These are phyloP conservation scores for Drosophila dunni DNA, from an alignment of 1,140 invertebrate species.

Conservation along the genomic window DNA sequence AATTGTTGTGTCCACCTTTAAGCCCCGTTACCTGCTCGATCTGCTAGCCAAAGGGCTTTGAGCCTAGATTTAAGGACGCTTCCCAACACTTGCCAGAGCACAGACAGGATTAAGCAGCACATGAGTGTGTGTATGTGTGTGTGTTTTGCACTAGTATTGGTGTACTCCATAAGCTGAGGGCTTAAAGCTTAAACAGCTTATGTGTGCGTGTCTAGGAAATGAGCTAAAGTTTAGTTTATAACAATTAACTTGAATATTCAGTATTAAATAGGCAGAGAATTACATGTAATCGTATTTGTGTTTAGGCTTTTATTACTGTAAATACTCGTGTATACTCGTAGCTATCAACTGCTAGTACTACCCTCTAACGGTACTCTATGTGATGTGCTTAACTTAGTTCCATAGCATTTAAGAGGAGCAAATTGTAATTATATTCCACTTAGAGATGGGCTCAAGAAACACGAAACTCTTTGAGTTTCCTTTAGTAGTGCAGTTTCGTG, in stretches of 20 bases:
- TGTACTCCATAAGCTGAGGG: neutral
- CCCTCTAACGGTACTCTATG: constrained; percentile 28
- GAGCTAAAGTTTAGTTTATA: neutral
- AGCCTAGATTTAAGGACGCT: constrained; percentile 14
- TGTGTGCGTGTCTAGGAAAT: neutral
- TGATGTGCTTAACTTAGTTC: constrained; percentile 45
- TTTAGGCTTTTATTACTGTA: constrained; percentile 33
- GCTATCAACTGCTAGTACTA: constrained; percentile 14
- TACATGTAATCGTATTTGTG: constrained; percentile 11
- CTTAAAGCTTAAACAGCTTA: constrained; percentile 10
- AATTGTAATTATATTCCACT: neutral
- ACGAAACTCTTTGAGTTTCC: neutral
- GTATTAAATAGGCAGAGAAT: neutral
- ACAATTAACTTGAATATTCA: constrained; percentile 2
- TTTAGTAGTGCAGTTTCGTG: no score
- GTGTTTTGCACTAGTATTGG: constrained; percentile 1
- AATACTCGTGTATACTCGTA: constrained; percentile 10
- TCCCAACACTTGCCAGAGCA: neutral
- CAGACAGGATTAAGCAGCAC: neutral
- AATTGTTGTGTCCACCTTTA: constrained; percentile 28
- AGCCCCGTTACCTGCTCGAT: neutral
- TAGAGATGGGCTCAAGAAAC: neutral
- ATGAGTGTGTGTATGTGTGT: constrained; percentile 1
- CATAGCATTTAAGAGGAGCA: constrained; percentile 26
- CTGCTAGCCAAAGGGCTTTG: constrained; percentile 2